A percentile compares a stretch with the other conserved stretches of the same genome.
phyloP scores from a whole-genome alignment of 2,888 invertebrate genomes.

The Acrocera orbiculus region DNA sequence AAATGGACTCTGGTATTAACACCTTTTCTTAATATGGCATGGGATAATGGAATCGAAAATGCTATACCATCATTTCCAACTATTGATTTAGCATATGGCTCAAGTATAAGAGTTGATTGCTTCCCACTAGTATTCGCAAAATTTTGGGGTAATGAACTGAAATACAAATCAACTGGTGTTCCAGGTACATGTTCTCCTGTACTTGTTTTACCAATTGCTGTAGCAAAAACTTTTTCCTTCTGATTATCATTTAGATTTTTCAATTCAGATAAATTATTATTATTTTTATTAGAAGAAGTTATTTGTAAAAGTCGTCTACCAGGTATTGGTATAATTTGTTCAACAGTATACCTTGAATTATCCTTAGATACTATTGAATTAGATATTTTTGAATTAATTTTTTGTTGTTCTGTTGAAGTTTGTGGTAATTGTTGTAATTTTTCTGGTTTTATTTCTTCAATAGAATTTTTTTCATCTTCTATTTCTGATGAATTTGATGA shows the following conservation, averaged over 20 bases:
- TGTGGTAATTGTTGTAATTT: background rate
- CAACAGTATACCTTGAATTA: slow-evolving; percentile 25
- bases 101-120: slow-evolving; percentile 35
- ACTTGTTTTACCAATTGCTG: slow-evolving; percentile 25
- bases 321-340: slow-evolving; percentile 22
- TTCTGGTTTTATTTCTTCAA: background rate
- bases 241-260: background rate
- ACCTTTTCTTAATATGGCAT: slow-evolving; percentile 42
- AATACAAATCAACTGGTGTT: slow-evolving; percentile 24
- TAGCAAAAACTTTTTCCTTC: slow-evolving; percentile 9
- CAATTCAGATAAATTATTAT: background rate
- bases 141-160: too few relatives aligned
- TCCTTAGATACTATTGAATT: too few relatives aligned
- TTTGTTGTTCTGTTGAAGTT: background rate
- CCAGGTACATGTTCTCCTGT: slow-evolving; percentile 21
- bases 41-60: slow-evolving; percentile 49
- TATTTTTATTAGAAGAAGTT: slow-evolving; percentile 9
- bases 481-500: slow-evolving; percentile 4
- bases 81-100: slow-evolving; percentile 47
- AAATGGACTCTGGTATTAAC: slow-evolving; percentile 44
- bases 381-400: too few relatives aligned
- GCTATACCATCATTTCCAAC: slow-evolving; percentile 49
- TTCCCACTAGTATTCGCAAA: slow-evolving; percentile 5
- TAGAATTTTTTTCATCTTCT: background rate
- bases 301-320: slow-evolving; percentile 19